phyloP scores from a whole-genome alignment of 2,888 invertebrate species.

The Nomada lathburiana region DNA sequence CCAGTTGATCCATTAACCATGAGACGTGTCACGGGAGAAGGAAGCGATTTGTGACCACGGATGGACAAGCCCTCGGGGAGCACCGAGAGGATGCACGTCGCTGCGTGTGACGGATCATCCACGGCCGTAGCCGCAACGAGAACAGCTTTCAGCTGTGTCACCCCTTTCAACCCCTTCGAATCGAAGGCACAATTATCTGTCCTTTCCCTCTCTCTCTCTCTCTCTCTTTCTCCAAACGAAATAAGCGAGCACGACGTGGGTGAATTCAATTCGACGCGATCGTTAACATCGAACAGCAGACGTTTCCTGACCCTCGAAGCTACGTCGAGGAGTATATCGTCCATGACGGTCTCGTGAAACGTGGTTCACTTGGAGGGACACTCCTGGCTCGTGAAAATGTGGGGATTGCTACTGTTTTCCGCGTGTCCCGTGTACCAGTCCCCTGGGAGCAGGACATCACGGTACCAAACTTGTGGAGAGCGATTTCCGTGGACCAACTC shows the following conservation, averaged over 20 bases:
- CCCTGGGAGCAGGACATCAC: neutral
- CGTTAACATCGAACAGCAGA: slow-evolving; percentile 39
- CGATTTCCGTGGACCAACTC: slow-evolving; percentile 16
- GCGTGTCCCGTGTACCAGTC: neutral
- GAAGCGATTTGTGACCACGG: slow-evolving; percentile 56
- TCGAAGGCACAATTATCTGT: neutral
- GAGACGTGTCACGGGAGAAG: slow-evolving; percentile 44
- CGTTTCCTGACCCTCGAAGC: slow-evolving; percentile 15
- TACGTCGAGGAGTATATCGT: slow-evolving; percentile 23
- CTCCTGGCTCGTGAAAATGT: slow-evolving; percentile 46
- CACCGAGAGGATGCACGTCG: slow-evolving; percentile 24
- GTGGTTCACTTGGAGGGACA: slow-evolving; percentile 47
- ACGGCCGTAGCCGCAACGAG: slow-evolving; percentile 8
- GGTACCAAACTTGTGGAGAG: neutral
- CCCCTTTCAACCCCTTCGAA: neutral
- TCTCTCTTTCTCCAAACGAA: neutral
- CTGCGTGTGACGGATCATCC: slow-evolving; percentile 38
- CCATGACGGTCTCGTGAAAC: slow-evolving; percentile 45
- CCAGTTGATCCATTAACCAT: slow-evolving; percentile 63
- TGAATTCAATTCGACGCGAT: slow-evolving; percentile 57
- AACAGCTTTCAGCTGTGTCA: neutral
- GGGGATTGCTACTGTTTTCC: neutral
- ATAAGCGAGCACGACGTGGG: neutral
- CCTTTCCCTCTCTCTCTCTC: neutral
- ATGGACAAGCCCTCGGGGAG: slow-evolving; percentile 55